A percentile compares a stretch with the other conserved stretches of the same genome.
These are phyloP conservation scores for Halocynthia aurantium DNA, from an alignment of 23 tunicate species.

Conservation along the genomic window DNA sequence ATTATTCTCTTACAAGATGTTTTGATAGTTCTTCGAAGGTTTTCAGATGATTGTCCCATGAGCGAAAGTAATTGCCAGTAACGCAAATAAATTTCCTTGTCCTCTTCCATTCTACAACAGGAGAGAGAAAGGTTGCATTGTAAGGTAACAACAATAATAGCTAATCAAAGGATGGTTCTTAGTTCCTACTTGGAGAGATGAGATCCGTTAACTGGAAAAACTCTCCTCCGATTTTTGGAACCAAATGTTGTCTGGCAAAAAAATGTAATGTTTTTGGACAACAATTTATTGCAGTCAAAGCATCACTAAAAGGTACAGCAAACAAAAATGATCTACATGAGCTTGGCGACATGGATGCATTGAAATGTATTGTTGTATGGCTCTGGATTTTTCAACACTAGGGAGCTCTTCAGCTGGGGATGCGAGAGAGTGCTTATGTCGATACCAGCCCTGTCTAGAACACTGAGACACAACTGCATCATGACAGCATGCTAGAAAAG, in stretches of 20 bases:
- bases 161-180: background rate
- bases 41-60: slow-evolving; percentile 12
- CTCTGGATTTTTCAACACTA: slow-evolving; percentile 10
- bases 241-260: background rate
- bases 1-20: slow-evolving; percentile 5
- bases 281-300: no score
- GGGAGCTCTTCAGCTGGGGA: background rate
- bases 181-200: slow-evolving; percentile 8
- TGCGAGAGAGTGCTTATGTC: slow-evolving; percentile 14
- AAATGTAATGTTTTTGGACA: background rate
- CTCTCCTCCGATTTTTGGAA: slow-evolving; percentile 8
- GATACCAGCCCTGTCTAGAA: slow-evolving; percentile 1
- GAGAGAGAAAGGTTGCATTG: no score
- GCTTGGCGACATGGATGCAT: background rate
- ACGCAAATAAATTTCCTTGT: slow-evolving; percentile 4
- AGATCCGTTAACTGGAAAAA: slow-evolving; percentile 5
- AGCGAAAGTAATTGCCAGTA: slow-evolving; percentile 7
- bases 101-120: background rate
- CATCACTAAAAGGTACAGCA: no score
- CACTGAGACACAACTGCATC: slow-evolving; percentile 26
- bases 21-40: slow-evolving; percentile 8
- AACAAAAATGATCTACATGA: background rate
- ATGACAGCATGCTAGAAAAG: slow-evolving; percentile 20
- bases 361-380: slow-evolving; percentile 11
- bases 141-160: no score